Conservation (phyloP, 2,797 vertebrate species). For the Scolopax rusticola region DNA sequence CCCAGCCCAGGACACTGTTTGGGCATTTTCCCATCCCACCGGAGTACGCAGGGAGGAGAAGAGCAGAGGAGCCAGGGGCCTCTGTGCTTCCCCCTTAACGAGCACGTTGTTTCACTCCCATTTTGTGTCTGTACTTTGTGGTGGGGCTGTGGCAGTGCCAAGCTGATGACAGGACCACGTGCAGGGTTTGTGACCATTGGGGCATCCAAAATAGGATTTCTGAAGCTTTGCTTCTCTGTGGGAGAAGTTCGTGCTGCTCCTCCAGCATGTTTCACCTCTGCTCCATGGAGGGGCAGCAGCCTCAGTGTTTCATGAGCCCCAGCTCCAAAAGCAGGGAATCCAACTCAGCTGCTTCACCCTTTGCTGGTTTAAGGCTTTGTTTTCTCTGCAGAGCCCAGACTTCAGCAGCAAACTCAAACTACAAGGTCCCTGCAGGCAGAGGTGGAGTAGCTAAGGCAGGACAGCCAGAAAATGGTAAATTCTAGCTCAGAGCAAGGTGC, state of each 20-base stretch:
- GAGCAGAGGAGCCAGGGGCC: background rate
- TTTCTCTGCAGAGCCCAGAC: too few species aligned
- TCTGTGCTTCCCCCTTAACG: background rate
- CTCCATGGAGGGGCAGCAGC: background rate
- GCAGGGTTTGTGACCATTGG: background rate
- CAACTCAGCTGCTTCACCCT: background rate
- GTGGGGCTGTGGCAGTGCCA: background rate
- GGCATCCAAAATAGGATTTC: background rate
- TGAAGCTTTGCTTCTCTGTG: background rate
- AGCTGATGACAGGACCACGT: accelerated
- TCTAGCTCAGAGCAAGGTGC: background rate
- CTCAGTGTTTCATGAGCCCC: background rate
- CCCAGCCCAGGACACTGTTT: background rate
- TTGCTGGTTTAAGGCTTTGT: background rate
- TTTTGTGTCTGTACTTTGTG: background rate
- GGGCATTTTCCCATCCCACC: accelerated
- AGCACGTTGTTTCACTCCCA: background rate
- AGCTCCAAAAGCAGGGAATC: background rate
- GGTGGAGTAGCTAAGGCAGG: background rate
- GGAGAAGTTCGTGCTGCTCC: accelerated
- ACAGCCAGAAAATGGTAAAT: background rate
- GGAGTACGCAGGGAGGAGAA: background rate
- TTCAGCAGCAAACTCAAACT: background rate
- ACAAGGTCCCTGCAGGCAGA: background rate
- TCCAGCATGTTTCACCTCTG: background rate